A percentile compares a stretch with the other conserved stretches of the same genome.
Evolutionary conservation across 2,888 invertebrate genomes (phyloP).

Genomic region (Limnephilus auricula): DNA sequence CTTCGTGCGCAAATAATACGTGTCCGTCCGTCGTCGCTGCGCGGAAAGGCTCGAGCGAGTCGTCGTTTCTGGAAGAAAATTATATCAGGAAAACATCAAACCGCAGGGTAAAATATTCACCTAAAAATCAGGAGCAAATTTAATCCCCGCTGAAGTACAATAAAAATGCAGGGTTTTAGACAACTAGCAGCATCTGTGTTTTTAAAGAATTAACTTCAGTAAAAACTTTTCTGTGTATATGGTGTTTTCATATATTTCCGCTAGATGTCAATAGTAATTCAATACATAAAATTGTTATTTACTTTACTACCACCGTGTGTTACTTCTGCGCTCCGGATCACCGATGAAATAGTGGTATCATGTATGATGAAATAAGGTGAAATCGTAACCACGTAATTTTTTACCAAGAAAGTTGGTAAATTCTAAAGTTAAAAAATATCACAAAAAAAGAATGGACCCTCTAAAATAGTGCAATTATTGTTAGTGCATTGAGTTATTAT

Average conservation of each 20-base stretch:
- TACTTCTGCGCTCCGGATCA: background rate
- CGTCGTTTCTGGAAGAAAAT: background rate
- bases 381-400: too few relatives aligned
- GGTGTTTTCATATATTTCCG: background rate
- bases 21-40: too few relatives aligned
- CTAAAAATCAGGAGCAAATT: background rate
- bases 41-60: background rate
- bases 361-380: too few relatives aligned
- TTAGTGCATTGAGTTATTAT: too few relatives aligned
- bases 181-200: background rate
- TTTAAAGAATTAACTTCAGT: background rate
- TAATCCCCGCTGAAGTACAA: background rate
- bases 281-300: too few relatives aligned
- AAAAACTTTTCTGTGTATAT: background rate
- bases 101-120: background rate
- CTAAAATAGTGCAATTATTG: too few relatives aligned
- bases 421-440: too few relatives aligned
- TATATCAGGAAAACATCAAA: background rate
- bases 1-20: background rate
- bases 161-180: background rate
- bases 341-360: background rate
- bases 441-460: too few relatives aligned
- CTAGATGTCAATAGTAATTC: background rate
- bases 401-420: too few relatives aligned
- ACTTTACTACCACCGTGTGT: background rate